Evolutionary conservation across 2,113 vertebrate genomes (phyloP), one percentile per base, ranked within the genome.

Genomic region (Tyto alba): DNA sequence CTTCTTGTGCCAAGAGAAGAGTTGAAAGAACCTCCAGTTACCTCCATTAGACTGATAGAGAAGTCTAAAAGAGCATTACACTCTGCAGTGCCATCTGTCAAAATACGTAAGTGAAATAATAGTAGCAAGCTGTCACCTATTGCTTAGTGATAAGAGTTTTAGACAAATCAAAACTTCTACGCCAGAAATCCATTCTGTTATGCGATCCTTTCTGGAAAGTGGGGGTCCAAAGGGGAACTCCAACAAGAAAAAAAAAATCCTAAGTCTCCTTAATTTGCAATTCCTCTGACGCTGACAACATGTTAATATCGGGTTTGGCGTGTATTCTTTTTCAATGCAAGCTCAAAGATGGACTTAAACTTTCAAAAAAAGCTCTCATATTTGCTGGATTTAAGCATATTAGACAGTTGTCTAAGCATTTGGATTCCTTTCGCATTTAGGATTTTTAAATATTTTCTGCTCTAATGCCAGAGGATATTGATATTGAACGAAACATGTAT

Each of bases 11-110:
- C 98, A 99, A 98, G 98, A 98, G 95, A 97, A 98, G 98, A 97
- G 98, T 98, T 98, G 98, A 98, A 98, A 98, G 98, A 98, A 98
- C 98, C 98, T 98, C 96, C 96, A 96, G 98, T 98, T 98, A 98
- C 98, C 98, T 99, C 98, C 98, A 99, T 98, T 99, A 99, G 97
- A 98, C 98, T 97, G 98, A 98, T 95, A 98, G 98, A 97, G 98
- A 97, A 97, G 97, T 97, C 98, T 97, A 98, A 98, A 98, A 98
- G 98, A 98, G 98, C 98, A 98, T 97, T 96, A 98, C 97, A 97
- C 97, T 98, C 98, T 97, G 97, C 97, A 97, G 96, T 98, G 97
- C 98, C 98, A 99, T 99, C 98, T 99, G 98, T 99, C 98, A 99
- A 98, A 98, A 99, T 97, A 97, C 98, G 97, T 98, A 98, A 98